These are phyloP conservation scores for Hypomecis punctinalis DNA, from an alignment of 2,888 invertebrate species.

Conservation along the genomic window DNA sequence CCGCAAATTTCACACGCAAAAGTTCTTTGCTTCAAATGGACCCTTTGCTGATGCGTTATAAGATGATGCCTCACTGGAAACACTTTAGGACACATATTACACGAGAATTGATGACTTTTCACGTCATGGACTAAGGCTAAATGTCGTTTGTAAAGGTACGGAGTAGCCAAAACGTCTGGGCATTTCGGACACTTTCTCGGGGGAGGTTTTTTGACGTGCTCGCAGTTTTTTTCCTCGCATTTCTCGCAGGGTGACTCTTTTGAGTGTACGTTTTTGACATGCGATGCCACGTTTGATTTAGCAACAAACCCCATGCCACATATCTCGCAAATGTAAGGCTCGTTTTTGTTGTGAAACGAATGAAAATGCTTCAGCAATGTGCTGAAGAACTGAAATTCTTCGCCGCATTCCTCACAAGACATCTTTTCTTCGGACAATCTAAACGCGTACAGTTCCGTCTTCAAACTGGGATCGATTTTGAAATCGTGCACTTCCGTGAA, in stretches of 20 bases:
- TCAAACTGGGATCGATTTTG: slow-evolving; percentile 50
- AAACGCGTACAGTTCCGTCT: slow-evolving; percentile 52
- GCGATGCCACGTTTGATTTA: slow-evolving; percentile 60
- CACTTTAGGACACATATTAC: slow-evolving; percentile 64
- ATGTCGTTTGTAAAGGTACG: slow-evolving; percentile 67
- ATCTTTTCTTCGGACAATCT: slow-evolving; percentile 58
- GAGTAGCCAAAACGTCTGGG: slow-evolving; percentile 59
- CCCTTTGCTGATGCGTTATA: slow-evolving; percentile 61
- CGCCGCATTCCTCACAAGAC: slow-evolving; percentile 59
- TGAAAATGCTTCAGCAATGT: slow-evolving; percentile 58
- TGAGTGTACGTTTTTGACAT: slow-evolving; percentile 60
- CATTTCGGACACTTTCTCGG: slow-evolving; percentile 65
- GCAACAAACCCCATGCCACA: slow-evolving; percentile 70
- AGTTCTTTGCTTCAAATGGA: slow-evolving; percentile 68
- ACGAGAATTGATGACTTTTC: slow-evolving; percentile 63
- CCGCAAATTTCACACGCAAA: slow-evolving; percentile 70
- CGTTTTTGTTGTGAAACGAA: slow-evolving; percentile 57
- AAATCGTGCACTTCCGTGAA: slow-evolving; percentile 47
- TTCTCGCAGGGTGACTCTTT: slow-evolving; percentile 48
- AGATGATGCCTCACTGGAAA: slow-evolving; percentile 64
- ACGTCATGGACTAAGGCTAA: slow-evolving; percentile 68
- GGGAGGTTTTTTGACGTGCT: slow-evolving; percentile 10
- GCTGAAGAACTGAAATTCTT: slow-evolving; percentile 62
- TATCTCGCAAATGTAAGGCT: slow-evolving; percentile 60
- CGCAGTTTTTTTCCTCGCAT: slow-evolving; percentile 44